Evolutionary conservation across 2,888 invertebrate species (phyloP).

Genomic region (Thera obeliscata): DNA sequence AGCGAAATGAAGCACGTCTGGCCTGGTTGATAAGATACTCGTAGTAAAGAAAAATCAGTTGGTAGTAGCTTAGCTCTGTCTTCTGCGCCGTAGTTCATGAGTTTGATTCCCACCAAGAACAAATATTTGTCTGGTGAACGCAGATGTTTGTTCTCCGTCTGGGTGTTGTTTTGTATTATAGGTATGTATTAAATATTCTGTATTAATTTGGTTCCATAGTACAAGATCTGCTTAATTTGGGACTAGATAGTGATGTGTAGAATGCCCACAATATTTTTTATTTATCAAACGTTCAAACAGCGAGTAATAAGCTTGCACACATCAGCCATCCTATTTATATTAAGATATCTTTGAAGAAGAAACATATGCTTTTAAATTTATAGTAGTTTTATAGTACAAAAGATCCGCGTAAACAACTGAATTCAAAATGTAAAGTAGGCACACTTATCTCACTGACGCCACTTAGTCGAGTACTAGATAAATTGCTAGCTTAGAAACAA

Average conservation of each 20-base stretch:
- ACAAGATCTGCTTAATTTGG: too few relatives aligned
- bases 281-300: not conserved
- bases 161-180: too few relatives aligned
- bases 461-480: conserved; percentile 36
- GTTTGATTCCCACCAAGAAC: too few relatives aligned
- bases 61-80: too few relatives aligned
- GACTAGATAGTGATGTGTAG: too few relatives aligned
- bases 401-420: conserved; percentile 44
- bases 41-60: not conserved
- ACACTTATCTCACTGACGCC: conserved; percentile 44
- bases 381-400: not conserved
- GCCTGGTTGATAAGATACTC: not conserved
- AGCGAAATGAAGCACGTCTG: too few relatives aligned
- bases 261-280: too few relatives aligned
- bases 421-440: conserved; percentile 42
- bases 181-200: too few relatives aligned
- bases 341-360: conserved; percentile 3
- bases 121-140: too few relatives aligned
- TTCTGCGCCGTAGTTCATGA: too few relatives aligned
- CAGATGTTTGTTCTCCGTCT: too few relatives aligned
- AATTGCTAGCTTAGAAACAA: conserved; percentile 31
- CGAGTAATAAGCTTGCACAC: not conserved
- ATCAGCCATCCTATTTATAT: not conserved
- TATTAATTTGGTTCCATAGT: too few relatives aligned
- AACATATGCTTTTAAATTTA: not conserved